Percentiles rank a stretch among this genome's conserved stretches.
Evolutionary conservation across 2,888 invertebrate genomes (phyloP).

Genomic region (Adelphocoris suturalis): DNA sequence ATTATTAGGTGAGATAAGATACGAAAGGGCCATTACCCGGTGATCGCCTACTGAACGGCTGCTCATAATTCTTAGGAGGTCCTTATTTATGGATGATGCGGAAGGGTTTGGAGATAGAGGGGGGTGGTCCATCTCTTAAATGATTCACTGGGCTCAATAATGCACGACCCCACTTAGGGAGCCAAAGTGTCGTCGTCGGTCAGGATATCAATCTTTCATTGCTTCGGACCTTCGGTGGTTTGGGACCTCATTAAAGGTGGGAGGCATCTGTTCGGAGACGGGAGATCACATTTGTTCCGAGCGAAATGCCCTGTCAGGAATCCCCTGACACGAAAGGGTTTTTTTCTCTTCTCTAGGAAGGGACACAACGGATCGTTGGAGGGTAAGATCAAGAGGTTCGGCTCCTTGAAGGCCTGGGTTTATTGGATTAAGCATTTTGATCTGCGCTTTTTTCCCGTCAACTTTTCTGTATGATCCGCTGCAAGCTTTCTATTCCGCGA

Average conservation of each 20-base stretch:
- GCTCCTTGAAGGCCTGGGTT: not conserved
- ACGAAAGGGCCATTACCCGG: slow-evolving; percentile 56
- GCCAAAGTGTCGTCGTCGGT: slow-evolving; percentile 65
- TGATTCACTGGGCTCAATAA: slow-evolving; percentile 65
- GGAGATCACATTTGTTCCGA: slow-evolving; percentile 52
- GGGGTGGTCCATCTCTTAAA: slow-evolving; percentile 62
- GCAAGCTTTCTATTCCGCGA: too few relatives aligned
- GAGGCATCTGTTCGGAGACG: slow-evolving; percentile 4
- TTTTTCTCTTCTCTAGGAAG: not conserved
- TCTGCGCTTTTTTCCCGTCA: too few relatives aligned
- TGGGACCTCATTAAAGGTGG: slow-evolving; percentile 66
- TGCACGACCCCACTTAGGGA: slow-evolving; percentile 69
- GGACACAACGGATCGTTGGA: slow-evolving; percentile 38
- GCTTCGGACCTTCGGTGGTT: slow-evolving; percentile 69
- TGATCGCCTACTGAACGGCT: slow-evolving; percentile 68
- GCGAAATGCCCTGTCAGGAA: slow-evolving; percentile 3
- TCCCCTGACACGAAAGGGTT: not conserved
- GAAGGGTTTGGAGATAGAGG: slow-evolving; percentile 34
- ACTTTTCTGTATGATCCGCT: too few relatives aligned
- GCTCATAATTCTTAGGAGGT: slow-evolving; percentile 59
- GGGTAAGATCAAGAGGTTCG: slow-evolving; percentile 25
- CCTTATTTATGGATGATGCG: slow-evolving; percentile 67
- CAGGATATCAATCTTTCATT: slow-evolving; percentile 67
- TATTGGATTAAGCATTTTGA: too few relatives aligned
- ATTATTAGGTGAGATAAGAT: slow-evolving; percentile 57